These are phyloP conservation scores for Hetaerina titia DNA, from an alignment of 2,888 invertebrate species.

Conservation along the genomic window DNA sequence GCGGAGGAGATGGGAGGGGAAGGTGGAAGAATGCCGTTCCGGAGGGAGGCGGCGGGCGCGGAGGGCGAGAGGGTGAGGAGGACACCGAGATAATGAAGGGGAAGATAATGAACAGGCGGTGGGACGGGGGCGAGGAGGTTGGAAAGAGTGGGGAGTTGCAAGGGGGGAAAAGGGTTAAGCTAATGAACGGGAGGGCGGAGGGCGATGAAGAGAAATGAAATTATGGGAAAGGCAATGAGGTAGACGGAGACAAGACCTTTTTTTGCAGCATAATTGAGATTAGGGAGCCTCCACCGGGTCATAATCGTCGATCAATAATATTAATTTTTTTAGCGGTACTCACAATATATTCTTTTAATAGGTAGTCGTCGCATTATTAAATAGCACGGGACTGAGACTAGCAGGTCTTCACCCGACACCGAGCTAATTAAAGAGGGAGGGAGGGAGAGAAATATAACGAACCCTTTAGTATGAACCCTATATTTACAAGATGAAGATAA, in stretches of 20 bases:
- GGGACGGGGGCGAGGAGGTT: background rate
- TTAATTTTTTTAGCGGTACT: background rate
- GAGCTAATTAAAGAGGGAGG: background rate
- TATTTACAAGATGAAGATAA: background rate
- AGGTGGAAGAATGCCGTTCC: background rate
- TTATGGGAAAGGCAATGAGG: slow-evolving; percentile 28
- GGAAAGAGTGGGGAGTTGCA: background rate
- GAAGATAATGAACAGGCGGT: slow-evolving; percentile 10
- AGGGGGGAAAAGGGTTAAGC: background rate
- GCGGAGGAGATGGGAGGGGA: background rate
- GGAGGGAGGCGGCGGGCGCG: too few species aligned
- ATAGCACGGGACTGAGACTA: background rate
- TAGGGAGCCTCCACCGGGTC: background rate
- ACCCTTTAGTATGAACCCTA: background rate
- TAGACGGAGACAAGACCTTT: background rate
- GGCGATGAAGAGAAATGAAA: slow-evolving; percentile 28
- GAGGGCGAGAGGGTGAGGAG: background rate
- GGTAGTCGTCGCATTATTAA: background rate
- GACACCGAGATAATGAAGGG: slow-evolving; percentile 32
- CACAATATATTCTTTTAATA: background rate
- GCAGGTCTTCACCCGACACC: background rate
- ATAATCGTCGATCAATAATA: slow-evolving; percentile 32
- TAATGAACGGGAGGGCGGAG: background rate
- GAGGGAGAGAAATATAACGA: background rate
- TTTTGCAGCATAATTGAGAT: slow-evolving; percentile 18